phyloP scores from a whole-genome alignment of 2,113 vertebrate species.

The Puffinus mauretanicus region DNA sequence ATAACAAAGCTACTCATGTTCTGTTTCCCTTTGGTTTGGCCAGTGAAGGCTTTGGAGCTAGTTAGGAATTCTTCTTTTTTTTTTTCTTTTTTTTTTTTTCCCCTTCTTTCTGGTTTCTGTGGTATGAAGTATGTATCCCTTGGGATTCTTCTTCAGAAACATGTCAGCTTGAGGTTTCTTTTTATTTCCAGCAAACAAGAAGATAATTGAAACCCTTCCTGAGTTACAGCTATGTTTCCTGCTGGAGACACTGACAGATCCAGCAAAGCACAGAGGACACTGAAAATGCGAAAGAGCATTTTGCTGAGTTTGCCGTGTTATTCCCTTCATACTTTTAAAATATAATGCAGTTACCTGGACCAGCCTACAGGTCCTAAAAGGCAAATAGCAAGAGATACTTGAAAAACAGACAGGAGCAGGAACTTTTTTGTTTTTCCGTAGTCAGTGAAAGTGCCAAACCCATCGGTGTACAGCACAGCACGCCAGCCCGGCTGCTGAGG shows the following conservation, averaged over 20 bases:
- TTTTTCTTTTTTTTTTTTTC: background rate
- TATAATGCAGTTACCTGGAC: background rate
- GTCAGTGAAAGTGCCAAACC: background rate
- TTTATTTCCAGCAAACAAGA: constrained; percentile 65
- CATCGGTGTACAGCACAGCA: background rate
- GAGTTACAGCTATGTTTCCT: constrained; percentile 29
- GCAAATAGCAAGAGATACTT: background rate
- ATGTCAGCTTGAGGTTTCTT: constrained; percentile 58
- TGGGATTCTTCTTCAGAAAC: constrained; percentile 36
- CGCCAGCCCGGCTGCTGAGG: background rate
- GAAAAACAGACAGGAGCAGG: background rate
- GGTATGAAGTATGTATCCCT: constrained; percentile 36
- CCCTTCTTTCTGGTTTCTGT: constrained; percentile 37
- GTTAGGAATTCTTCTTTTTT: background rate
- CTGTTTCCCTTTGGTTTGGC: background rate
- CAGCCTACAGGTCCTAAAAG: background rate
- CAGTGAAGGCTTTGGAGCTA: background rate
- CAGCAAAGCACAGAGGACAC: background rate
- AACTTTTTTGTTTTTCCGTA: background rate
- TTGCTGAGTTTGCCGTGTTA: background rate
- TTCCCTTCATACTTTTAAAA: background rate
- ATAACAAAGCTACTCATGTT: background rate
- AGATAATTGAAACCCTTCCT: constrained; percentile 64
- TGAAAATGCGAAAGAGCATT: background rate
- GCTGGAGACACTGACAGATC: background rate